Evolutionary conservation across 2,888 invertebrate genomes (phyloP), one percentile per base, ranked within the genome.

Genomic region (Geotrupes spiniger): DNA sequence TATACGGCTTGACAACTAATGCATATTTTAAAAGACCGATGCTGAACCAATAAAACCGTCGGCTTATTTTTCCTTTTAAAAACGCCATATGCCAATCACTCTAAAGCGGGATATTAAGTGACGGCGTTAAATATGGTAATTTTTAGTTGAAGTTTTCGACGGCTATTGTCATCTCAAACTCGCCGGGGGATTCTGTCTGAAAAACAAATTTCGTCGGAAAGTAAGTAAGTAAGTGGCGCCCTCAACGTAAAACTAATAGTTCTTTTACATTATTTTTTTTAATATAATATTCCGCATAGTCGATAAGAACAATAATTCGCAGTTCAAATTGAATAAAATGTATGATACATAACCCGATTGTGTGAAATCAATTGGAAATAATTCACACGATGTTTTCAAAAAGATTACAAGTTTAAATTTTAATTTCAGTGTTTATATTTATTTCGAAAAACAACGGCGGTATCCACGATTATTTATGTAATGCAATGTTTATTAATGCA

Each of bases 21-120:
- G 33, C 33, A 33, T 33, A 33, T 33, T 33, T 33, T 33, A 33
- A 14, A 33, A 33, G 33, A 33, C 33, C 15, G 15, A 33, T 12
- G 33, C 33, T 33, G 33, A 33, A 15, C 15, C 9, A 33, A 33
- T 33, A 33, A 33, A 33, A 33, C 33, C 15, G 12, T 10, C n/a
- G 33, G 12, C 9, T 33, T 33, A 12, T 33, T 14, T 33, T 10
- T 14, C 15, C 14, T 33, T n/a, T 33, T 33, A 14, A 33, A 33
- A 14, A 9, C 15, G 33, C 33, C 33, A 14, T 14, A 33, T 15
- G 33, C 15, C 33, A 33, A 33, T 33, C 33, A 33, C 33, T 33
- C 14, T 33, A 15, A 12, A 12, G 8, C 14, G 33, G 9, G 14
- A 33, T 15, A 15, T 33, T 33, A 33, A 33, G n/a, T 33, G 33